Base-by-base conservation (phyloP, 1,140 invertebrate genomes). In the Procambarus clarkii region DNA sequence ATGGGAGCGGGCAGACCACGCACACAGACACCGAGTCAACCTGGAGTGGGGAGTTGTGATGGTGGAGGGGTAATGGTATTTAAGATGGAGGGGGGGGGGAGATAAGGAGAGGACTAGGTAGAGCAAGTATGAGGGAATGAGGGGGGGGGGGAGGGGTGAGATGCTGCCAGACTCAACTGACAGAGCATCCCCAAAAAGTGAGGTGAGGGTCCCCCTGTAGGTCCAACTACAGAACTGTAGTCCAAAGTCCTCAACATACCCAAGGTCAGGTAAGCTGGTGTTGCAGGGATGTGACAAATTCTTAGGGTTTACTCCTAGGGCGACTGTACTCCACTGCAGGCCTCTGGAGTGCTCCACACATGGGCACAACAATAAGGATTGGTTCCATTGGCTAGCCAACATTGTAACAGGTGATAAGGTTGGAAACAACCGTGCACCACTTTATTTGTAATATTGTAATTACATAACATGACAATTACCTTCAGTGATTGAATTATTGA, bases 391-490 rank as follows among this genome's bases (percentile, higher is more conserved):
- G 81, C 89, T 91, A 91, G 82, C 89, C 89, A 91, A 91, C 89
- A 86, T 91, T 91, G 83, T 91, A 91, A 91, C 89, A 91, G 89
- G 89, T 91, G 89, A 91, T 91, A 85, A 85, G 89, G 89, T 91
- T 85, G 89, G 50, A 76, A 85, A 91, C 89, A 91, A 91, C 89
- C 89, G 77, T 91, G 89, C 89, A 91, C 89, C 89, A 91, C 82
- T 91, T 91, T 79, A 91, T 91, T 91, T 91, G 89, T 91, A 91
- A 84, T 91, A 91, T 91, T 77, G 80, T 91, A 91, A 91, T 91
- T 91, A 91, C 89, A 91, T 91, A 91, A 91, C 89, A 91, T 91
- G 82, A 91, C 89, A 91, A 91, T 91, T 92, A 92, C 81, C 86
- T 79, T 88, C 74, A 88, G 86, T 88, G 91, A 88, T 88, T 88